phyloP scores from a whole-genome alignment of 2,113 vertebrate species.

The Nesogale talazaci region DNA sequence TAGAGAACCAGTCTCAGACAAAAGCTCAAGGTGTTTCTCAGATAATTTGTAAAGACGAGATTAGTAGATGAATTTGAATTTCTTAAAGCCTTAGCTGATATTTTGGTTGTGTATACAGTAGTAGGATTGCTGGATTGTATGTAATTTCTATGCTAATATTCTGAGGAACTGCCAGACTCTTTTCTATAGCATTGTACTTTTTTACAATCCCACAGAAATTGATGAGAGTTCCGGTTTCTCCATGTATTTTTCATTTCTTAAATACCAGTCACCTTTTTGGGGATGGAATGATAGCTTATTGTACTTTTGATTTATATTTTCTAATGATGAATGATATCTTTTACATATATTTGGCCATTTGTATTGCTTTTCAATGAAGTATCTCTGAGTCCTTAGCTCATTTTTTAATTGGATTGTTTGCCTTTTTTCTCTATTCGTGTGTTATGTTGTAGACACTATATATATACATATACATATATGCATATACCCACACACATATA shows the following conservation, averaged over 20 bases:
- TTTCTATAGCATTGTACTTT: not conserved
- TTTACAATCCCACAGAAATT: not conserved
- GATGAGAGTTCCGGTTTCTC: not conserved
- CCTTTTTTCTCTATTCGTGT: not conserved
- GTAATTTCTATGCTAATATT: not conserved
- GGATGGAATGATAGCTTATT: not conserved
- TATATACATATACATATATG: too few species aligned
- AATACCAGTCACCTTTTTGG: not conserved
- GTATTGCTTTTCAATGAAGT: not conserved
- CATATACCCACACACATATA: too few species aligned
- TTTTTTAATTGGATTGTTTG: not conserved
- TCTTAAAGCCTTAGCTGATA: not conserved
- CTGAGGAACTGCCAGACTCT: not conserved
- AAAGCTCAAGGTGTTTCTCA: too few species aligned
- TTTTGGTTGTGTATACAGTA: not conserved
- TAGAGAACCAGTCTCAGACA: too few species aligned
- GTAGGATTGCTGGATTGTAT: not conserved
- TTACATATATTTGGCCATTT: not conserved
- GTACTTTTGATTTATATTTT: not conserved
- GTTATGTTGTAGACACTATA: not conserved
- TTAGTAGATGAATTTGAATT: too few species aligned
- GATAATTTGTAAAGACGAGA: too few species aligned
- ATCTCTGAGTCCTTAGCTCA: not conserved
- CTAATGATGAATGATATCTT: not conserved
- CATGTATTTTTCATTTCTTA: not conserved